Conservation (phyloP, 2,113 vertebrate species). For the Pteropus alecto region DNA sequence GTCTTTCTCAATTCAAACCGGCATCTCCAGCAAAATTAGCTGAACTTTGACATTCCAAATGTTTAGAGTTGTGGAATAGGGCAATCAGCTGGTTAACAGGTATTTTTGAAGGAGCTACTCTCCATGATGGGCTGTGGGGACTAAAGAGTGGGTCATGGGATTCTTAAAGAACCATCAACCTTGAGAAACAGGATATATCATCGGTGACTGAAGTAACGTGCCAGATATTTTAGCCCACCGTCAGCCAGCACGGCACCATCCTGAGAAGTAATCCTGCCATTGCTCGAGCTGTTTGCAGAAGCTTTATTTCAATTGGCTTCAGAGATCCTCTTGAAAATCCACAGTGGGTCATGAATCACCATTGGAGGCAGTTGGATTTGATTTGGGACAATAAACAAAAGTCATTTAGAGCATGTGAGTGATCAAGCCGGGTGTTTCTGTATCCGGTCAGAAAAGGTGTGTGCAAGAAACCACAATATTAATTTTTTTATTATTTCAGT, state of each 20-base stretch:
- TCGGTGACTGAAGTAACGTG: neutral
- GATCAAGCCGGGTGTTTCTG: neutral
- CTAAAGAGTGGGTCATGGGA: neutral
- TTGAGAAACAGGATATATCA: neutral
- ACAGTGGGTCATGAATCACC: neutral
- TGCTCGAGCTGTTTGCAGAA: neutral
- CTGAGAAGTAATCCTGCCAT: neutral
- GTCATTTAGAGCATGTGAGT: neutral
- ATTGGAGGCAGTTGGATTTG: neutral
- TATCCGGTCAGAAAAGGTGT: neutral
- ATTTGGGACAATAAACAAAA: slow-evolving; percentile 18
- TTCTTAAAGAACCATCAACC: neutral
- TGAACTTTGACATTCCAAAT: neutral
- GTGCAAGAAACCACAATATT: neutral
- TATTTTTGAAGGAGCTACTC: neutral
- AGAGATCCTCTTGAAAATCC: neutral
- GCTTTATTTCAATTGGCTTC: neutral
- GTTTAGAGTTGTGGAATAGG: neutral
- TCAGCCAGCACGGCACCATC: neutral
- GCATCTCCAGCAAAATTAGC: neutral
- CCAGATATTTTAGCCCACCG: neutral
- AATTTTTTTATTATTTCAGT: neutral
- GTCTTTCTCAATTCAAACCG: neutral
- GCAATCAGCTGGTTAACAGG: neutral
- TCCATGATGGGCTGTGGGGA: neutral